These are phyloP conservation scores for Catharus minimus DNA, from an alignment of 2,113 vertebrate species.

Conservation along the genomic window DNA sequence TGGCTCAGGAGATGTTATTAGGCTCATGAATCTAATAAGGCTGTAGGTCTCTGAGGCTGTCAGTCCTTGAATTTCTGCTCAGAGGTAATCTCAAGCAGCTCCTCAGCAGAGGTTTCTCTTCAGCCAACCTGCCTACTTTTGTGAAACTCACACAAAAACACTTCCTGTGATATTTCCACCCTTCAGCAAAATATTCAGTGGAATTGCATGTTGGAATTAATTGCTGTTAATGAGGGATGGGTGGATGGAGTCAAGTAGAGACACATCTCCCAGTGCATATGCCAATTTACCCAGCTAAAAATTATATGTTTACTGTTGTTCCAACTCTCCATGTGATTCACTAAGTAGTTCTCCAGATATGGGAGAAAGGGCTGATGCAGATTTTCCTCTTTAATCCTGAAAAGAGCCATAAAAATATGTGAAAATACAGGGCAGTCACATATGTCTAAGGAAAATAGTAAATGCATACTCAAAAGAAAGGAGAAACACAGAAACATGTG, in stretches of 20 bases:
- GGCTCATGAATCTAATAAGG: background rate
- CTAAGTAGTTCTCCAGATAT: background rate
- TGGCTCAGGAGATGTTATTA: background rate
- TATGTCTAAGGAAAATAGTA: background rate
- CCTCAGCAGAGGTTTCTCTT: background rate
- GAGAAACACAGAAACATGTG: background rate
- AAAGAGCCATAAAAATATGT: background rate
- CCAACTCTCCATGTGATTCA: fast-evolving
- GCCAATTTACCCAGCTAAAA: background rate
- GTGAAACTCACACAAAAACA: background rate
- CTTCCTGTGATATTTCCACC: background rate
- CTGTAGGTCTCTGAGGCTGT: background rate
- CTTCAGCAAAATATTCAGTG: background rate
- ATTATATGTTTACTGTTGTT: background rate
- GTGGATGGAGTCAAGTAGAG: background rate
- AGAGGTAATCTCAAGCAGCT: background rate
- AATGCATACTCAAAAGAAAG: background rate
- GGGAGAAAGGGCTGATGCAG: background rate
- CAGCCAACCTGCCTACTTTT: background rate
- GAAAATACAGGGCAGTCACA: background rate
- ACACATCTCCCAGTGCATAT: background rate
- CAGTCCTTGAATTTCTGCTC: background rate
- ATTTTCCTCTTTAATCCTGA: background rate
- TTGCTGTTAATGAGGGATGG: background rate
- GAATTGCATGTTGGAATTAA: background rate